Conservation (phyloP, 2,888 invertebrate genomes). For the Gryllus longicercus region DNA sequence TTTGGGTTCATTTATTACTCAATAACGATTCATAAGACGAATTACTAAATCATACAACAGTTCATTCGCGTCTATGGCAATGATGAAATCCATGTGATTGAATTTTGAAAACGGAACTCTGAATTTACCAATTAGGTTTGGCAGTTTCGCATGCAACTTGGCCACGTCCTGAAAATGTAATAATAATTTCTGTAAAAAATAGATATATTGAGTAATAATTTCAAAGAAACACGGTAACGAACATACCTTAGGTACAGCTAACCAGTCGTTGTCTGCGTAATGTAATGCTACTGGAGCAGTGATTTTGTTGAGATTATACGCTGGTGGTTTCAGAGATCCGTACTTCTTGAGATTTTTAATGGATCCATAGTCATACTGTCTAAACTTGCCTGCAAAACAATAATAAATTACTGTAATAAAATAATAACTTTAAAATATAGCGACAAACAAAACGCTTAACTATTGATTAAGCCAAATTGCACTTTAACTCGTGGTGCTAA, state of each 20-base stretch:
- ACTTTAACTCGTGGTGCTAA: no score
- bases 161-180: neutral
- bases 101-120: neutral
- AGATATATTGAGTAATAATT: no score
- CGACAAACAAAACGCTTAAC: no score
- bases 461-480: no score
- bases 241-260: slow-evolving; percentile 48
- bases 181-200: neutral
- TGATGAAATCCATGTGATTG: neutral
- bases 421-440: no score
- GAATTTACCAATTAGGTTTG: neutral
- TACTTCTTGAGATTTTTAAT: slow-evolving; percentile 36
- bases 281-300: slow-evolving; percentile 62
- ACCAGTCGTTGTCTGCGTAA: slow-evolving; percentile 62
- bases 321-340: slow-evolving; percentile 54
- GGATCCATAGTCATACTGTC: slow-evolving; percentile 54
- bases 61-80: neutral
- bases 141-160: neutral
- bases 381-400: slow-evolving; percentile 44
- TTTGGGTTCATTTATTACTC: neutral
- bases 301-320: slow-evolving; percentile 56
- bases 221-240: slow-evolving; percentile 5
- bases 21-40: neutral
- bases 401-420: no score
- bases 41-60: neutral